Evolutionary conservation across 2,113 vertebrate genomes (phyloP), one percentile per base, ranked within the genome.

Genomic region (Apeltes quadracus): DNA sequence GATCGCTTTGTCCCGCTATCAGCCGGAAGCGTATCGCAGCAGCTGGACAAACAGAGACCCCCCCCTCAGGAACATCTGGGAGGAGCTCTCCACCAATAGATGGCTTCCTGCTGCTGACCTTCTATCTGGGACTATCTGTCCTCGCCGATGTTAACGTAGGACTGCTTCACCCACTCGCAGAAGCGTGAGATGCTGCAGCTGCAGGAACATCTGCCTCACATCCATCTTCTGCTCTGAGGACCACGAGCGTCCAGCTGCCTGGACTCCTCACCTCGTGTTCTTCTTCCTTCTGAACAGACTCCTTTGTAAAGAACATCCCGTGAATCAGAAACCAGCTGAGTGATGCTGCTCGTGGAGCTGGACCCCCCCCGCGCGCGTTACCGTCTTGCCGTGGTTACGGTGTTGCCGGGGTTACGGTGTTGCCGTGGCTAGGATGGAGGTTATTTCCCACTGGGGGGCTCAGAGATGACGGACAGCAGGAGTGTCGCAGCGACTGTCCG

Each of bases 401-500:
- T 38, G 63, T 46, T 15, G 65, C 22, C 10, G 3, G 36, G 6
- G 53, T 39, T 67, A 39, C 39, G 50, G 63, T 38, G 63, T 46
- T 15, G 65, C 22, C 10, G 3, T 43, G 6, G 53, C 0, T 39
- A 25, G 62, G 34, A 70, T 44, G 54, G 41, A 48, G 83, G 77
- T 76, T 78, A 70, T 80, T 80, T 75, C 79, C 83, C 44, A 5
- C 27, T 18, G 18, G 12, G 15, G 15, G 38, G 23, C 66, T 41
- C 43, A 20, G 38, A 70, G 69, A 74, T 59, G 87, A 71, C 79
- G 67, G 84, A 71, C 61, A 1, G 61, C 61, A 43, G 82, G 84
- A 88, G 78, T 82, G 86, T 78, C n/a, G 54, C 76, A 74, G 76
- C 53, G 44, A 79, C 75, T 53, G 80, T 22, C 69, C 79, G 85